Evolutionary conservation across 1,140 invertebrate species (phyloP).

Genomic region (Argopecten irradians): DNA sequence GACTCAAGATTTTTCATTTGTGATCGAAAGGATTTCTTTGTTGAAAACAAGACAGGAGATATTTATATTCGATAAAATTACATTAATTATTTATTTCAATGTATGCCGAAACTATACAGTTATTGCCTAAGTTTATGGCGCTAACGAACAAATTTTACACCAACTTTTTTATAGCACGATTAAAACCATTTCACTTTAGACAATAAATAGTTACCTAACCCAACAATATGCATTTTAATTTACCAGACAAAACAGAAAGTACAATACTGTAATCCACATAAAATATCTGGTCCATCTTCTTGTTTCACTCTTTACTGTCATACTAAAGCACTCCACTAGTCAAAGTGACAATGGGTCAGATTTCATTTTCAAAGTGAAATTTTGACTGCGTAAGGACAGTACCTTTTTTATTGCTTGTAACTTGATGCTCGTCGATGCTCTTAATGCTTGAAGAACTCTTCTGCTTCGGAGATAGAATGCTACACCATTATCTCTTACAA

Average conservation of each 20-base stretch:
- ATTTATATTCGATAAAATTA: too few species aligned
- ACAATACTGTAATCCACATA: not conserved
- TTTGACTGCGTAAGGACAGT: not conserved
- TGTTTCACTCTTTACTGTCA: not conserved
- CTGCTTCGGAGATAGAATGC: constrained; percentile 7
- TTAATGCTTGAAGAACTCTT: constrained; percentile 16
- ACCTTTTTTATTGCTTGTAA: not conserved
- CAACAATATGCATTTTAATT: too few species aligned
- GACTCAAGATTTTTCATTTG: too few species aligned
- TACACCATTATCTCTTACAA: not conserved
- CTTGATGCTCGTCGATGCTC: not conserved
- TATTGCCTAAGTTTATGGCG: not conserved
- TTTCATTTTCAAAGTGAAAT: constrained; percentile 12
- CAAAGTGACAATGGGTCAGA: not conserved
- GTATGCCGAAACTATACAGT: too few species aligned
- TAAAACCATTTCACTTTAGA: not conserved
- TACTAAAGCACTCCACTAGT: not conserved
- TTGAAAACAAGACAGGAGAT: too few species aligned
- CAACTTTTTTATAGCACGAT: not conserved
- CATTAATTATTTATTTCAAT: too few species aligned
- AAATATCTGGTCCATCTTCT: not conserved
- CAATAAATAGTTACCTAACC: not conserved
- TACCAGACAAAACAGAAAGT: not conserved
- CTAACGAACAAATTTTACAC: not conserved
- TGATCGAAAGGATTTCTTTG: too few species aligned